Conservation (phyloP, 2,113 vertebrate genomes). For the Clarias gariepinus region DNA sequence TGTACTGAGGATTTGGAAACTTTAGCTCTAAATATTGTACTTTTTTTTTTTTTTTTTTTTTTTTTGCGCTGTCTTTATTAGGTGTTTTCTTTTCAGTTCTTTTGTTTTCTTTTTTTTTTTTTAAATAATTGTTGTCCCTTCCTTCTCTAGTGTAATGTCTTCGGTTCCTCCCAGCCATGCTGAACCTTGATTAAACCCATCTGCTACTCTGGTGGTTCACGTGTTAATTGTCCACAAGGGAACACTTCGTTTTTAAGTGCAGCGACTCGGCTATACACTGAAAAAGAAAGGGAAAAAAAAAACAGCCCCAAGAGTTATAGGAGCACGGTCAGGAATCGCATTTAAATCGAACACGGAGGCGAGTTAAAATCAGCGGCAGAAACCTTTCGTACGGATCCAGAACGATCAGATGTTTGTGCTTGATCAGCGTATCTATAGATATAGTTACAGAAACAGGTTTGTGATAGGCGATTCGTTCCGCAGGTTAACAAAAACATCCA, state of each 20-base stretch:
- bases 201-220: constrained; percentile 54
- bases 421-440: not conserved
- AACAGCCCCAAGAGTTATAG: constrained; percentile 6
- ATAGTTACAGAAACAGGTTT: not conserved
- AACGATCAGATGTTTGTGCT: not conserved
- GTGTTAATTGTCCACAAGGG: constrained; percentile 45
- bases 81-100: constrained; percentile 34
- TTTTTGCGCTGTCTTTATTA: constrained; percentile 54
- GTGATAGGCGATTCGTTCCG: no score
- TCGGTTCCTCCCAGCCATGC: constrained; percentile 54
- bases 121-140: constrained; percentile 52
- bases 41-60: constrained; percentile 60
- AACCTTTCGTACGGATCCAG: not conserved
- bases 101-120: constrained; percentile 42
- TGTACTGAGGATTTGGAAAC: constrained; percentile 77
- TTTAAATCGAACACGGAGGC: constrained; percentile 13
- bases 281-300: not conserved
- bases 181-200: constrained; percentile 53
- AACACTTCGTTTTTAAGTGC: constrained; percentile 29
- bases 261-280: constrained; percentile 42
- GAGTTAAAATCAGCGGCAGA: not conserved
- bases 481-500: not conserved
- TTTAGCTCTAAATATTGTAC: constrained; percentile 78
- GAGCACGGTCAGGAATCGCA: constrained; percentile 8
- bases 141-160: constrained; percentile 45